Conservation (phyloP, 2,113 vertebrate genomes). For the Nestor notabilis region DNA sequence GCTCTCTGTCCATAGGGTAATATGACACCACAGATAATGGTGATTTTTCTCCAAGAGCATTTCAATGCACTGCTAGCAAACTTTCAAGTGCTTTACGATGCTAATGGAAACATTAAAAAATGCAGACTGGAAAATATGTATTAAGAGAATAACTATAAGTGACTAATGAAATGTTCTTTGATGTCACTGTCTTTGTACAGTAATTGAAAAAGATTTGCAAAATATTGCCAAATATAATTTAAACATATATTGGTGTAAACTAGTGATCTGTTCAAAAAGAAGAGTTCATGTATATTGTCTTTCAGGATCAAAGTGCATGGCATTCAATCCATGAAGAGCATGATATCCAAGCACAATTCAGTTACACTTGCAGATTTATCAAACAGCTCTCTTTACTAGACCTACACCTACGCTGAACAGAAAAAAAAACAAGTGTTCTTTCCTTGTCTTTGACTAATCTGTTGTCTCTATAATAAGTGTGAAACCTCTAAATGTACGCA, state of each 20-base stretch:
- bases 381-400: conserved; percentile 11
- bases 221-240: background rate
- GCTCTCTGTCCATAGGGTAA: background rate
- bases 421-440: background rate
- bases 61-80: background rate
- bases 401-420: background rate
- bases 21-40: background rate
- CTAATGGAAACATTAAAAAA: background rate
- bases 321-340: background rate
- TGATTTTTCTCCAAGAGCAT: background rate
- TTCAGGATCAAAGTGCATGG: background rate
- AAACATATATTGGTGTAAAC: background rate
- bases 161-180: background rate
- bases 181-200: background rate
- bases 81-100: background rate
- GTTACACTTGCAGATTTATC: conserved; percentile 23
- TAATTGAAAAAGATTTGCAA: background rate
- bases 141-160: background rate
- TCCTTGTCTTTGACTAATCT: conserved; percentile 60
- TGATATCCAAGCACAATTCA: conserved; percentile 4
- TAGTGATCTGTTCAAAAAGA: background rate
- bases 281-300: background rate
- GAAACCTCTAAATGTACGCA: conserved; percentile 77
- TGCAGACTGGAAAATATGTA: background rate
- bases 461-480: conserved; percentile 76